A percentile compares a stretch with the other conserved stretches of the same genome.
These are phyloP conservation scores for Germaria angustata DNA, from an alignment of 2,888 invertebrate species.

Conservation along the genomic window DNA sequence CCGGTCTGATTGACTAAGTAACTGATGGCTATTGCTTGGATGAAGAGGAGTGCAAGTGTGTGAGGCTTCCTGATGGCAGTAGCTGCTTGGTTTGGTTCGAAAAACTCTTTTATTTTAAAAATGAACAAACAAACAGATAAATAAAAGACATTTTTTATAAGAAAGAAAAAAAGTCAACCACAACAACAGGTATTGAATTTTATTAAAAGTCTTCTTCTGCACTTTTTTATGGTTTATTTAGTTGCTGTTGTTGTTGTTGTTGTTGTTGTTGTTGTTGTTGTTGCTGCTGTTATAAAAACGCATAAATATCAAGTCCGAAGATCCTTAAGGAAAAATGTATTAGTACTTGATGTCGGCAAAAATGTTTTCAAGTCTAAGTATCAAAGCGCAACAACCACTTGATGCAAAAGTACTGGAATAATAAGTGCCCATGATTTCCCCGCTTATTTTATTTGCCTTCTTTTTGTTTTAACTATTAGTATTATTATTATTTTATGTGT, in stretches of 20 bases:
- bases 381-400: constrained; percentile 55
- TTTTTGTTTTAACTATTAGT: constrained; percentile 2
- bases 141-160: too few relatives aligned
- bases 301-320: constrained; percentile 26
- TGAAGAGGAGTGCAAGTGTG: not conserved
- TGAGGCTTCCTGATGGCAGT: constrained; percentile 36
- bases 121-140: too few relatives aligned
- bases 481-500: constrained; percentile 14
- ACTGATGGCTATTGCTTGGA: not conserved
- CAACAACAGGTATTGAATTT: constrained; percentile 53
- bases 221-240: not conserved
- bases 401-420: constrained; percentile 32
- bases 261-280: not conserved
- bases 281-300: not conserved
- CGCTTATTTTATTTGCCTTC: not conserved
- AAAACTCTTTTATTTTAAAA: constrained; percentile 26
- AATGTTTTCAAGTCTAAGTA: constrained; percentile 47
- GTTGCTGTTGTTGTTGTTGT: not conserved
- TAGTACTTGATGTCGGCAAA: constrained; percentile 65
- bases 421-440: constrained; percentile 35
- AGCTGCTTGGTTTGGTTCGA: not conserved
- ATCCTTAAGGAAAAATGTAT: constrained; percentile 52
- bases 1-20: constrained; percentile 30
- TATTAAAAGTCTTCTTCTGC: constrained; percentile 44
- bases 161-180: constrained; percentile 11